phyloP scores from a whole-genome alignment of 2,113 vertebrate genomes.

The Crotalus tigris region DNA sequence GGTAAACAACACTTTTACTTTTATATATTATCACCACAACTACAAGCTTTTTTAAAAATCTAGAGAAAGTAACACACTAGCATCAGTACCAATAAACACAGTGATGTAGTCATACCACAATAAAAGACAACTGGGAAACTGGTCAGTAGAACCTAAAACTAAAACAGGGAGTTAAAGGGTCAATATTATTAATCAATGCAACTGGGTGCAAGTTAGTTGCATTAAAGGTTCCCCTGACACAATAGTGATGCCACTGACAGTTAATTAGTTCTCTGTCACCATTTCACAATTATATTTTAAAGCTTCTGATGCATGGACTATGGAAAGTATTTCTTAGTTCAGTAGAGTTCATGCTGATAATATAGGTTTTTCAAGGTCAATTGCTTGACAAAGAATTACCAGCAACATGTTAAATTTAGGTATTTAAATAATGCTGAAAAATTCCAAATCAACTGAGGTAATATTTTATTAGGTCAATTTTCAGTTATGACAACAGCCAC shows the following conservation, averaged over 20 bases:
- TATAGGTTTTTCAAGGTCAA: background rate
- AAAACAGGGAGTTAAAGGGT: background rate
- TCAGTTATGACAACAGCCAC: background rate
- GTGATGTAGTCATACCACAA: background rate
- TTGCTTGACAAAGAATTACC: background rate
- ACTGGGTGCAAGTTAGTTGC: background rate
- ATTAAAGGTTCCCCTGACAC: background rate
- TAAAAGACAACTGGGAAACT: background rate
- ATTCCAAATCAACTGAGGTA: background rate
- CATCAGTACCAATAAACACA: background rate
- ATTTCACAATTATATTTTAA: background rate
- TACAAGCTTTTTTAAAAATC: background rate
- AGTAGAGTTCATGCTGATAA: background rate
- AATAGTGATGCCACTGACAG: background rate
- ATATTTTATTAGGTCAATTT: background rate
- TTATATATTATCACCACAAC: background rate
- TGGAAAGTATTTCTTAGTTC: background rate
- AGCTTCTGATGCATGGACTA: background rate
- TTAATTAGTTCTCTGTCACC: background rate
- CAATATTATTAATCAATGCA: background rate
- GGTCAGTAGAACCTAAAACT: background rate
- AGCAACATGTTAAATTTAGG: background rate
- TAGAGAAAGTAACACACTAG: background rate
- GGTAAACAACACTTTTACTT: background rate
- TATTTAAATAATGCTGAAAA: background rate